Evolutionary conservation across 1,140 invertebrate species (phyloP).

Genomic region (Episyrphus balteatus): DNA sequence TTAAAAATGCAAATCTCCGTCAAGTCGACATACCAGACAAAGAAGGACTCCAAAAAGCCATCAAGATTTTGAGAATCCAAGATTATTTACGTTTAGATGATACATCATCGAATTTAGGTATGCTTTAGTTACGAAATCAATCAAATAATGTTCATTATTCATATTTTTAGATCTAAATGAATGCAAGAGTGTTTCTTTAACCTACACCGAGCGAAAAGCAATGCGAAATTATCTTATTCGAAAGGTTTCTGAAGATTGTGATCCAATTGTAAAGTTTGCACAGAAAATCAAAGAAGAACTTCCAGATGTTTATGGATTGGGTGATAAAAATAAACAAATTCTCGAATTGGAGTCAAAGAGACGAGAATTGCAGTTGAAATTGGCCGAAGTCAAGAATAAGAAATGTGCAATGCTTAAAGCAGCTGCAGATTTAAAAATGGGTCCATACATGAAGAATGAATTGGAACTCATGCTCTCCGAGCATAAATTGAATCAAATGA

Average conservation of each 20-base stretch:
- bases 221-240: conserved; percentile 8
- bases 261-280: conserved; percentile 14
- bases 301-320: conserved; percentile 10
- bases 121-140: too few relatives aligned
- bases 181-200: conserved; percentile 7
- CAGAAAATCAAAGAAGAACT: conserved; percentile 15
- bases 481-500: conserved; percentile 17
- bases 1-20: too few relatives aligned
- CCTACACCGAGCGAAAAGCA: conserved; percentile 17
- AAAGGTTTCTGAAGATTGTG: conserved; percentile 6
- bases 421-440: conserved; percentile 21
- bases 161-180: conserved; percentile 10
- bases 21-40: too few relatives aligned
- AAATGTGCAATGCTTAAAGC: conserved; percentile 19
- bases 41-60: conserved; percentile 9
- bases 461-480: conserved; percentile 18
- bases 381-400: conserved; percentile 8
- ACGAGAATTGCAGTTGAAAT: conserved; percentile 10
- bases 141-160: background rate
- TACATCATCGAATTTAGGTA: background rate
- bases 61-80: conserved; percentile 13
- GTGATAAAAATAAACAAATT: conserved; percentile 10
- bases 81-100: conserved; percentile 13
- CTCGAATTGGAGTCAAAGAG: conserved; percentile 18
- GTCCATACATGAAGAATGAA: conserved; percentile 18